phyloP scores from a whole-genome alignment of 2,888 invertebrate species.

The Trissonchulus latispiculum region DNA sequence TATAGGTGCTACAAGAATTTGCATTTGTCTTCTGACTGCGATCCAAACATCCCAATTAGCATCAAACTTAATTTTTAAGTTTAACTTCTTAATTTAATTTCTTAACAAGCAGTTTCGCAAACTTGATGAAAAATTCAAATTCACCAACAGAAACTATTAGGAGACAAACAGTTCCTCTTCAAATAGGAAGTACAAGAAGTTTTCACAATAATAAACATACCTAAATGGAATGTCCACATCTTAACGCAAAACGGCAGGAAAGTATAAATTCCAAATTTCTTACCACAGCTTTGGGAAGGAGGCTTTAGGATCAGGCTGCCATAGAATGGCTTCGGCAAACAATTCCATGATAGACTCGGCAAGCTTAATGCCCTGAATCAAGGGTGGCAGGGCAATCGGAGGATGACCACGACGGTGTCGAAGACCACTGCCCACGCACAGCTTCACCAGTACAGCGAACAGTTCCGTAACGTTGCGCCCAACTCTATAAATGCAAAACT shows the following conservation, averaged over 20 bases:
- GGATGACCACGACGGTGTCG: conserved; percentile 3
- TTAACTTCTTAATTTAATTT: too few species aligned
- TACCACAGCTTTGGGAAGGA: conserved; percentile 6
- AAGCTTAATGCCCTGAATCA: not conserved
- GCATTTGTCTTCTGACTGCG: too few species aligned
- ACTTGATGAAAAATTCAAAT: too few species aligned
- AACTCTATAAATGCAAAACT: not conserved
- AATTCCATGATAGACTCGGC: not conserved
- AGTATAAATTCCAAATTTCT: not conserved
- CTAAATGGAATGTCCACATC: too few species aligned
- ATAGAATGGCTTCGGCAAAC: not conserved
- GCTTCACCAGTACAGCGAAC: conserved; percentile 1
- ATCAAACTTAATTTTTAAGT: too few species aligned
- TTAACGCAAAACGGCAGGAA: not conserved
- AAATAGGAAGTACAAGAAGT: too few species aligned
- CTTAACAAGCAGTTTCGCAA: too few species aligned
- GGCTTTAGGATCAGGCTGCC: conserved; percentile 4
- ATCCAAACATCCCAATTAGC: too few species aligned
- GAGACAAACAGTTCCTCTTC: too few species aligned
- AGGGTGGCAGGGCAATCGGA: conserved; percentile 17
- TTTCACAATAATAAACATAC: too few species aligned
- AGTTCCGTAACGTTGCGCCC: conserved; percentile 18
- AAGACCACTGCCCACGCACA: conserved; percentile 11
- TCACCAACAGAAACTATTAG: too few species aligned
- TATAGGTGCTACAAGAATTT: too few species aligned